A percentile compares a stretch with the other conserved stretches of the same genome.
phyloP scores from a whole-genome alignment of 1,140 invertebrate species.

The Brachionus angularis region DNA sequence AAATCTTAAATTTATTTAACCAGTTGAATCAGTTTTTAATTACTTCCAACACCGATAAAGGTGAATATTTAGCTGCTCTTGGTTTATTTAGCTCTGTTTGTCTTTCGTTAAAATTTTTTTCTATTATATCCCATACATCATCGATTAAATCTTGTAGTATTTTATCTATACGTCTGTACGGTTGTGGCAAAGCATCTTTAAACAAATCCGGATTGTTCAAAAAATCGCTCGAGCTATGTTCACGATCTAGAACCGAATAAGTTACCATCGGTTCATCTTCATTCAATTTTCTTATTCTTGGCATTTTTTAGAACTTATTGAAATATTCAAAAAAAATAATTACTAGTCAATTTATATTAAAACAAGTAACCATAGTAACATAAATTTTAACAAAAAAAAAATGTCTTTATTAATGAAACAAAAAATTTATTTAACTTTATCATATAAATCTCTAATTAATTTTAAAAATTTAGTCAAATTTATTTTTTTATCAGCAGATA shows the following conservation, averaged over 20 bases:
- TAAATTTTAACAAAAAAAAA: too few relatives aligned
- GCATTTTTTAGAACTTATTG: too few relatives aligned
- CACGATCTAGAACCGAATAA: constrained; percentile 36
- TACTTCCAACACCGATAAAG: background rate
- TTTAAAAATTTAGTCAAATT: constrained; percentile 43
- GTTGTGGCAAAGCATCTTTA: constrained; percentile 14
- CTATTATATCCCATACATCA: background rate
- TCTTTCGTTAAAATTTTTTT: constrained; percentile 22
- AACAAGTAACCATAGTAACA: too few relatives aligned
- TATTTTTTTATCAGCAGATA: constrained; percentile 32
- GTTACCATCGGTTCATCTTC: constrained; percentile 4
- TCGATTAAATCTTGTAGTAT: constrained; percentile 15
- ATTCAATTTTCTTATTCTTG: background rate
- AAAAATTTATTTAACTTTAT: too few relatives aligned
- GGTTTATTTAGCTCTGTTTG: constrained; percentile 29
- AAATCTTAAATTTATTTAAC: too few relatives aligned
- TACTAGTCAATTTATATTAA: too few relatives aligned
- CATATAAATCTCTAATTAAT: constrained; percentile 15
- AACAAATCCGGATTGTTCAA: constrained; percentile 1
- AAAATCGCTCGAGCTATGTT: constrained; percentile 7
- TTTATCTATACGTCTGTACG: constrained; percentile 39
- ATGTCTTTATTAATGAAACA: too few relatives aligned
- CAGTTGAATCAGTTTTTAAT: too few relatives aligned
- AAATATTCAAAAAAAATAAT: too few relatives aligned
- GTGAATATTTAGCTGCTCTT: background rate